phyloP scores from a whole-genome alignment of 2,113 vertebrate species.

The Rhagologus leucostigma region DNA sequence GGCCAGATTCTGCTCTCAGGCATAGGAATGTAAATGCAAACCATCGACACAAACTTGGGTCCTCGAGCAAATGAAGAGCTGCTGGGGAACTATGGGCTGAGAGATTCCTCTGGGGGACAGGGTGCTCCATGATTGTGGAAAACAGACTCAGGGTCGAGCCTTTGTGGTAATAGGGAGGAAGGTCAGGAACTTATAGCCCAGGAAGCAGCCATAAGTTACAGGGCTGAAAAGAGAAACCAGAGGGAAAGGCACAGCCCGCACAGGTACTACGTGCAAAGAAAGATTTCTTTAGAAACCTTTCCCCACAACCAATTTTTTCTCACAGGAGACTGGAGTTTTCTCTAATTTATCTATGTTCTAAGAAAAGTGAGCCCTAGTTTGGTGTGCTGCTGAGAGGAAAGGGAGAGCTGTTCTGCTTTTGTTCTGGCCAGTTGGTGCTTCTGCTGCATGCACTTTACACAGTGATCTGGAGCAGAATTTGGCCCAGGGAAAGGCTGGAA shows the following conservation, averaged over 20 bases:
- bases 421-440: background rate
- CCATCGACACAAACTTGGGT: fast-evolving
- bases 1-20: background rate
- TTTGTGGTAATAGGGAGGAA: background rate
- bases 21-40: background rate
- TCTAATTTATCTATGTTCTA: background rate
- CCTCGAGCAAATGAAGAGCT: background rate
- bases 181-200: background rate
- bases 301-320: fast-evolving
- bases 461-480: background rate
- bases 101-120: background rate
- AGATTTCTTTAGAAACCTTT: background rate
- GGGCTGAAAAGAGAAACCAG: background rate
- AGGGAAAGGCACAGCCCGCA: background rate
- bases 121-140: background rate
- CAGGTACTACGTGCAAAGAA: fast-evolving
- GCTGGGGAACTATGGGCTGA: background rate
- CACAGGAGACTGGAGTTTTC: background rate
- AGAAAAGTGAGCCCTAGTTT: background rate
- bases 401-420: background rate
- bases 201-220: background rate
- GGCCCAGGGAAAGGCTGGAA: background rate
- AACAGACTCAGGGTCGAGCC: background rate
- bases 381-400: background rate
- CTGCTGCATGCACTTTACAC: background rate